Conservation (phyloP, 2,888 invertebrate species). For the Drosophila ustulata region DNA sequence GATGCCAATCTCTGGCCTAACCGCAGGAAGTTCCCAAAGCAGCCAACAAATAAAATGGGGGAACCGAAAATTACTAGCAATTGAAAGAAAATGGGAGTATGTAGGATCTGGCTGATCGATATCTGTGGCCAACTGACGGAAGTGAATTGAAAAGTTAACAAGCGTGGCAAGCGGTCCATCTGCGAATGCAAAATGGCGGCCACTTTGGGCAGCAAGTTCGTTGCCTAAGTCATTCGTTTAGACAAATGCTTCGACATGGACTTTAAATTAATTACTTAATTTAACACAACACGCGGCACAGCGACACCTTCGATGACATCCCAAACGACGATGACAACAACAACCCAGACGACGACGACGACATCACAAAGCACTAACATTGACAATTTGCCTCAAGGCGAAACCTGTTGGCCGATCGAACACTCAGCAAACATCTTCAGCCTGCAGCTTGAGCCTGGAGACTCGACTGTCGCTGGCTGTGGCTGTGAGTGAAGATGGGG, state of each 20-base stretch:
- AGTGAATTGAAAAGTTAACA: conserved; percentile 65
- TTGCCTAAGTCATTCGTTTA: conserved; percentile 74
- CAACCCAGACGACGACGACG: conserved; percentile 50
- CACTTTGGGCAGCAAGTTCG: conserved; percentile 49
- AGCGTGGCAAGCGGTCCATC: conserved; percentile 43
- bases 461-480: conserved; percentile 5
- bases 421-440: conserved; percentile 17
- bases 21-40: conserved; percentile 62
- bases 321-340: conserved; percentile 39
- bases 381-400: conserved; percentile 53
- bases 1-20: conserved; percentile 69
- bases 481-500: conserved; percentile 47
- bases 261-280: conserved; percentile 80
- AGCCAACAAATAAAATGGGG: conserved; percentile 1
- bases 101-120: conserved; percentile 47
- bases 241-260: conserved; percentile 72
- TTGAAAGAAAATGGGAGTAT: conserved; percentile 49
- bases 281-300: conserved; percentile 72
- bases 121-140: conserved; percentile 65
- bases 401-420: conserved; percentile 65
- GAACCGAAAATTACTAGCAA: conserved; percentile 64
- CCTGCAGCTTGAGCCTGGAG: conserved; percentile 12
- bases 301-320: conserved; percentile 73
- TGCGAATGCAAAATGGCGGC: conserved; percentile 41
- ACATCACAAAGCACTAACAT: conserved; percentile 75